Conservation (phyloP, 2,888 invertebrate genomes). For the Autographa pulchrina region DNA sequence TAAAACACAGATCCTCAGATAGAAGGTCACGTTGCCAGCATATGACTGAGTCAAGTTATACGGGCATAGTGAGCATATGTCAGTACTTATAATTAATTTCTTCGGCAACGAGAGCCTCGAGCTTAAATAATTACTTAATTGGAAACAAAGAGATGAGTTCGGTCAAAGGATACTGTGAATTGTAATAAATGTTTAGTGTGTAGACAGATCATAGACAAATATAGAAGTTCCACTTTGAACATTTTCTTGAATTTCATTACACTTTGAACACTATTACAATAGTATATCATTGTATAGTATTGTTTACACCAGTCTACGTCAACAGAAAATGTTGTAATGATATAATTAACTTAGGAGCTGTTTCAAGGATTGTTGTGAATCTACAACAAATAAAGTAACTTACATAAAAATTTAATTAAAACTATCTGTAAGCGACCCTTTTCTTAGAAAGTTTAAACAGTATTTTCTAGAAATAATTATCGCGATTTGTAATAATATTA, state of each 20-base stretch:
- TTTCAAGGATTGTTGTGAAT: too few relatives aligned
- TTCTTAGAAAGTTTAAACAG: not conserved
- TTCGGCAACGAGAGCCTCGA: conserved; percentile 25
- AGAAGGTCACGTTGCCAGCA: conserved; percentile 17
- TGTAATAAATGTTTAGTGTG: conserved; percentile 34
- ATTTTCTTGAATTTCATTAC: not conserved
- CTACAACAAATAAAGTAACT: not conserved
- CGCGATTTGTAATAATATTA: rapidly evolving
- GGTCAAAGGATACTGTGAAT: conserved; percentile 45
- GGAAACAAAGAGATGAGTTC: conserved; percentile 46
- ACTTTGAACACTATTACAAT: not conserved
- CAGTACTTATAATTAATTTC: conserved; percentile 45
- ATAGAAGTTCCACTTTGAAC: not conserved
- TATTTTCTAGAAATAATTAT: not conserved
- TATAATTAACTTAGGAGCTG: too few relatives aligned
- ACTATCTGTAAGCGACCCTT: conserved; percentile 8
- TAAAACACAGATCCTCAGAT: conserved; percentile 33
- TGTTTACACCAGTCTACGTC: not conserved
- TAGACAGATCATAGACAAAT: not conserved
- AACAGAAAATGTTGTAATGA: too few relatives aligned
- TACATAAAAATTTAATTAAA: not conserved
- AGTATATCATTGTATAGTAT: too few relatives aligned
- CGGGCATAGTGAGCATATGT: conserved; percentile 36
- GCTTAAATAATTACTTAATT: conserved; percentile 51
- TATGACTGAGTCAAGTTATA: conserved; percentile 22